Conservation (phyloP, 2,888 invertebrate genomes). For the Hyposoter didymator region DNA sequence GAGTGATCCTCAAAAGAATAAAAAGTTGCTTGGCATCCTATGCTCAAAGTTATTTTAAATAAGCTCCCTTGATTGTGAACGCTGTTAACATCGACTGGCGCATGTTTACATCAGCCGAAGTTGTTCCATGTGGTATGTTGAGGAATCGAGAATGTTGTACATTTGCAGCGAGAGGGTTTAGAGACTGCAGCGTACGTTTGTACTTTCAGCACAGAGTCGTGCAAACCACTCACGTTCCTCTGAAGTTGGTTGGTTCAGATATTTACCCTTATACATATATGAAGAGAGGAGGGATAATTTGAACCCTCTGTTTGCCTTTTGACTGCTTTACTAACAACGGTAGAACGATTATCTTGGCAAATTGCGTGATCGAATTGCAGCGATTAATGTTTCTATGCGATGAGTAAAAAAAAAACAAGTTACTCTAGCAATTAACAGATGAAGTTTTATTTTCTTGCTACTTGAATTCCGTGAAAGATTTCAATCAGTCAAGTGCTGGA, state of each 20-base stretch:
- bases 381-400: not conserved
- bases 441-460: not conserved
- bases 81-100: not conserved
- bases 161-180: constrained; percentile 13
- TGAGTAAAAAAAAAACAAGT: not conserved
- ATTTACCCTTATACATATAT: constrained; percentile 58
- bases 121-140: constrained; percentile 12
- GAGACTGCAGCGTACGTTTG: constrained; percentile 13
- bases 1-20: not conserved
- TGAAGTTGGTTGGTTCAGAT: constrained; percentile 30
- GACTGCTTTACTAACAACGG: not conserved
- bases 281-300: not conserved
- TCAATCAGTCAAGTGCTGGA: not conserved
- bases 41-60: not conserved
- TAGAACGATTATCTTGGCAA: not conserved
- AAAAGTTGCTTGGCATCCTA: not conserved
- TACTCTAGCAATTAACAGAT: not conserved
- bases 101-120: constrained; percentile 5
- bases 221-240: constrained; percentile 44
- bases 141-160: constrained; percentile 30
- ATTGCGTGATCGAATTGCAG: not conserved
- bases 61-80: not conserved
- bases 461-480: not conserved
- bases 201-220: constrained; percentile 1
- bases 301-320: not conserved